phyloP scores from a whole-genome alignment of 2,797 vertebrate genomes.

The Sebastes itinus region DNA sequence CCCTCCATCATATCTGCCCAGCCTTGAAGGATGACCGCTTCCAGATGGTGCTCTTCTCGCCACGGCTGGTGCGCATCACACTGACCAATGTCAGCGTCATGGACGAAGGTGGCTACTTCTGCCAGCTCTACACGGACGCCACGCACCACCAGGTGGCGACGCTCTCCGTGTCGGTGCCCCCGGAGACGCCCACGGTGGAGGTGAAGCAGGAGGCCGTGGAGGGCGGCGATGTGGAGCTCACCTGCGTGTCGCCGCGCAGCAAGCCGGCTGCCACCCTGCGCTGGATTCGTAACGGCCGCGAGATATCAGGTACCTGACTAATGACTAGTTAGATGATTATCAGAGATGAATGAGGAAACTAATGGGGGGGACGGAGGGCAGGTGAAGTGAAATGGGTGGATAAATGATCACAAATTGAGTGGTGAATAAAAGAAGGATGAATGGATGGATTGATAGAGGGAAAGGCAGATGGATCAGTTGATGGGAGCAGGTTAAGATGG shows the following conservation, averaged over 20 bases:
- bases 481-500: slow-evolving; percentile 40
- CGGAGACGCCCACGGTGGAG: slow-evolving; percentile 88
- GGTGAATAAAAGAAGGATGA: slow-evolving; percentile 39
- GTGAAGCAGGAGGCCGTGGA: slow-evolving; percentile 90
- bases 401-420: slow-evolving; percentile 34
- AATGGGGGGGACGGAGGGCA: slow-evolving; percentile 45
- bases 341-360: slow-evolving; percentile 46
- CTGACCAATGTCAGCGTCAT: slow-evolving; percentile 89
- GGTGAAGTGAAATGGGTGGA: slow-evolving; percentile 45
- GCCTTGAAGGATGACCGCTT: slow-evolving; percentile 94
- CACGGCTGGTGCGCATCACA: slow-evolving; percentile 86
- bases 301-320: slow-evolving; percentile 85
- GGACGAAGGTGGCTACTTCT: slow-evolving; percentile 94
- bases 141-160: slow-evolving; percentile 94
- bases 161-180: slow-evolving; percentile 86
- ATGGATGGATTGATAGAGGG: slow-evolving; percentile 41
- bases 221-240: slow-evolving; percentile 89
- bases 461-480: slow-evolving; percentile 44
- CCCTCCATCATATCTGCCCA: slow-evolving; percentile 37
- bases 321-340: slow-evolving; percentile 38
- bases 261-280: slow-evolving; percentile 88
- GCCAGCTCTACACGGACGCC: slow-evolving; percentile 92
- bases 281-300: slow-evolving; percentile 88
- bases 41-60: slow-evolving; percentile 91
- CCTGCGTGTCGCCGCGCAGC: slow-evolving; percentile 87